Percentiles rank a stretch among this genome's conserved stretches.
Conservation (phyloP, 2,113 vertebrate genomes). For the Dicaeum eximium region DNA sequence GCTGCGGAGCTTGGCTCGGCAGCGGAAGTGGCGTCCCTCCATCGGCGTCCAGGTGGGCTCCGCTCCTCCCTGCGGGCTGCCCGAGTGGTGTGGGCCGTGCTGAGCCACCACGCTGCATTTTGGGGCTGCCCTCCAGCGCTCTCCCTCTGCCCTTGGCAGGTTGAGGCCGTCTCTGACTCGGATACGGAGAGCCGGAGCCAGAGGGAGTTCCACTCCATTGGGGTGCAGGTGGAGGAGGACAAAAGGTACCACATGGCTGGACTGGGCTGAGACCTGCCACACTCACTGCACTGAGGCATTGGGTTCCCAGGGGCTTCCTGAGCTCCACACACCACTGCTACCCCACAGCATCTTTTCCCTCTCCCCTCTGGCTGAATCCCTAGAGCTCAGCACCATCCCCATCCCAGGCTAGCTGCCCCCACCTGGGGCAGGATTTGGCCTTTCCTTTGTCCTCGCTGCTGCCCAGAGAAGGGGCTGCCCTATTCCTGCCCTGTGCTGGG, state of each 20-base stretch:
- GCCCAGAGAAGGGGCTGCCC: not conserved
- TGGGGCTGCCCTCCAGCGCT: not conserved
- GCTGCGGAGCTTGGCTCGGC: slow-evolving; percentile 83
- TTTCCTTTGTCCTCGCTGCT: not conserved
- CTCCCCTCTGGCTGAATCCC: not conserved
- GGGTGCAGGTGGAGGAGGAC: slow-evolving; percentile 97
- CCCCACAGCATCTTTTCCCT: not conserved
- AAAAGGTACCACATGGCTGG: slow-evolving; percentile 76
- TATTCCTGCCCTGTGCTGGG: not conserved
- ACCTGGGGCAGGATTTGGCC: not conserved
- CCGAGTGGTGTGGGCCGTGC: fast-evolving
- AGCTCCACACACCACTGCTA: fast-evolving
- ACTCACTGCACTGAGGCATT: fast-evolving
- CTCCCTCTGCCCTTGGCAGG: slow-evolving; percentile 67
- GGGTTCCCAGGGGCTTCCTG: fast-evolving
- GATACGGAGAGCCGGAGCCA: slow-evolving; percentile 89
- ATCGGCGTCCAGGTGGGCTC: slow-evolving; percentile 91
- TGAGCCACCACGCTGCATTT: fast-evolving
- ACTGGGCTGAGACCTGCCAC: not conserved
- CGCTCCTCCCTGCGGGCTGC: not conserved
- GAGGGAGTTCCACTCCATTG: slow-evolving; percentile 95
- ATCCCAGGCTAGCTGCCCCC: not conserved
- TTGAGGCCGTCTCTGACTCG: slow-evolving; percentile 93
- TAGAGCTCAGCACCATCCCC: not conserved
- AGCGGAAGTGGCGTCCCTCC: slow-evolving; percentile 93